Evolutionary conservation across 2,797 vertebrate species (phyloP).

Genomic region (Enteromius treurensis): DNA sequence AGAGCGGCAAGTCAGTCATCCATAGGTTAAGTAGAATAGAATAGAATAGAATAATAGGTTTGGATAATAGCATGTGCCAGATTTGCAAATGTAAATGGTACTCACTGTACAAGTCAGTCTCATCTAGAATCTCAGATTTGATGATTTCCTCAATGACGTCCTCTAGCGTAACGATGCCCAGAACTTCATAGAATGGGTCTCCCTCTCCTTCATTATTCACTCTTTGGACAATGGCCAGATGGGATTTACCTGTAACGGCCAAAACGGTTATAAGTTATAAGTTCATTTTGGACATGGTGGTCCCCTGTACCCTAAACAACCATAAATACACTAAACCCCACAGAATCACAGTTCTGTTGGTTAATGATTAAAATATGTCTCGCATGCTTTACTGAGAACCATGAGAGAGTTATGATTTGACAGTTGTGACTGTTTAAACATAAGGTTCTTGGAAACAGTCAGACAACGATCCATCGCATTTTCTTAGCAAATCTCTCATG

Average conservation of each 20-base stretch:
- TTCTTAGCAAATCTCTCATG: slow-evolving; percentile 61
- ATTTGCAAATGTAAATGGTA: slow-evolving; percentile 48
- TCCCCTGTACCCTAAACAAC: background rate
- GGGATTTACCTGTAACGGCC: slow-evolving; percentile 86
- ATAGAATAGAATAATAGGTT: background rate
- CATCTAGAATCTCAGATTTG: slow-evolving; percentile 96
- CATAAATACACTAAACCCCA: slow-evolving; percentile 15
- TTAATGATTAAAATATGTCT: slow-evolving; percentile 25
- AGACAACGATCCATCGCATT: slow-evolving; percentile 53
- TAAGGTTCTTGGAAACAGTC: slow-evolving; percentile 32
- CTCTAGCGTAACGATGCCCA: slow-evolving; percentile 96
- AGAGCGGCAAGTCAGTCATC: fast-evolving
- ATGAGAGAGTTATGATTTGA: slow-evolving; percentile 37
- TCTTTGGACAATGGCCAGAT: slow-evolving; percentile 93
- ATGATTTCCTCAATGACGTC: slow-evolving; percentile 98
- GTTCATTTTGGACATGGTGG: slow-evolving; percentile 14
- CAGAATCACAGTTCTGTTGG: slow-evolving; percentile 19
- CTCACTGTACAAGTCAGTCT: slow-evolving; percentile 96
- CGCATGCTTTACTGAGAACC: background rate
- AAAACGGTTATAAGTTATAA: background rate
- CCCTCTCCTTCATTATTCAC: slow-evolving; percentile 97
- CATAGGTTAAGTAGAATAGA: background rate
- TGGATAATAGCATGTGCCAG: background rate
- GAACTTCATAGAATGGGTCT: slow-evolving; percentile 95
- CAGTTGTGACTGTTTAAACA: slow-evolving; percentile 40